Conservation (phyloP, 2,888 invertebrate genomes). For the Drosophila algonquin region DNA sequence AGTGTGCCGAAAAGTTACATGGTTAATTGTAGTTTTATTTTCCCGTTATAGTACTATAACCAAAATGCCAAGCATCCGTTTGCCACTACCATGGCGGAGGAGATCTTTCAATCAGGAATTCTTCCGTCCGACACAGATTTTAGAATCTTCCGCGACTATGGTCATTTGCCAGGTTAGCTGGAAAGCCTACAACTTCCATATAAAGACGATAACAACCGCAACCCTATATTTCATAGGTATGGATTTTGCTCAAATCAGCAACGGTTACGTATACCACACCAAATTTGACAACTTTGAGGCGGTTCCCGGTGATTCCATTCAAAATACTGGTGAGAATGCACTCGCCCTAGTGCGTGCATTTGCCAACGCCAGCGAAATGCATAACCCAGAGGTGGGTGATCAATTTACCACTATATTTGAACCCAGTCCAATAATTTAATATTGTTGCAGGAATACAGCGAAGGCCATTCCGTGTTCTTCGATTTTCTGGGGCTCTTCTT, state of each 20-base stretch:
- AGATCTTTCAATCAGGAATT: conserved; percentile 87
- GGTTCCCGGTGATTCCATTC: conserved; percentile 88
- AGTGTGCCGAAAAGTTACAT: not conserved
- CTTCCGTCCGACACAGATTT: conserved; percentile 89
- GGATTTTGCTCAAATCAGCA: conserved; percentile 90
- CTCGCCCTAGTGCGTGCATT: conserved; percentile 85
- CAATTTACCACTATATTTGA: not conserved
- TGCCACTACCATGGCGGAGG: conserved; percentile 86
- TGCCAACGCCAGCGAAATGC: conserved; percentile 83
- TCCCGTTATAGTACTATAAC: conserved; percentile 83
- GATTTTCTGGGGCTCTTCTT: conserved; percentile 89
- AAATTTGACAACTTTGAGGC: conserved; percentile 87
- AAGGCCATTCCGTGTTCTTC: conserved; percentile 87
- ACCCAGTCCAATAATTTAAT: no score
- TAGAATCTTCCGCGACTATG: conserved; percentile 87
- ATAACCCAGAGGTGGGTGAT: conserved; percentile 72
- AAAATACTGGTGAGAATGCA: conserved; percentile 89
- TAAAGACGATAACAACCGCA: not conserved
- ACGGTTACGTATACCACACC: conserved; percentile 92
- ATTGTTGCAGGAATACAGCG: conserved; percentile 78
- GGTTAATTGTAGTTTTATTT: not conserved
- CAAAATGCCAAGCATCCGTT: conserved; percentile 86
- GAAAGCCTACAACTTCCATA: not conserved
- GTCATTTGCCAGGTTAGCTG: conserved; percentile 85
- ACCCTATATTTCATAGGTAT: conserved; percentile 85